Base-by-base conservation (phyloP, 2,113 vertebrate species). In the Saccopteryx bilineata region DNA sequence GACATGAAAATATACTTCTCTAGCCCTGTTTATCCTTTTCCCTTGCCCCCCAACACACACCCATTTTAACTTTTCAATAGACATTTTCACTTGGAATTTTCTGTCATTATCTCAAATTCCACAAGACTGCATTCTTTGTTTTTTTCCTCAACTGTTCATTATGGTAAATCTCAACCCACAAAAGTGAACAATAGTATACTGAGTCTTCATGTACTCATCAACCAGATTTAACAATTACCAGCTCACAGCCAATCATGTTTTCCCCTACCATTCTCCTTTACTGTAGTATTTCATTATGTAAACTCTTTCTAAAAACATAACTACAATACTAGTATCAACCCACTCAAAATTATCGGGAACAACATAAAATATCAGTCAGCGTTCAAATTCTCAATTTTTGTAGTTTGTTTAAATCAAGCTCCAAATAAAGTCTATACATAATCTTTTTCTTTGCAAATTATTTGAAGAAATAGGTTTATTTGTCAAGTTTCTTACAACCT, bases 371-470 rank as follows among this genome's bases (percentile, higher is more conserved):
- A 78, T 26, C 33, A 76, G 19, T 60, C n/a, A 76, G 11, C 76
- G 52, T 82, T 94, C 78, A 65, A 88, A 94, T 79, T 84, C 72
- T 39, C 11, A 79, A 74, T 54, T 66, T 56, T 69, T 89, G 48
- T 19, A 39, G 71, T 85, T 68, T 78, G 24, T 66, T 84, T 84
- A 79, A 76, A 83, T 76, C 39, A 76, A 90, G 28, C 24, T 72
- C 58, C 23, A 86, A 85, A 79, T 23, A 65, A 84, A 85, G 50
- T 18, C 9, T 50, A 88, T 11, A 88, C 3, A 10, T 9, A 12
- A n/a, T 85, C 24, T 80, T 93, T 87, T 79, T 54, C 71, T 92
- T 52, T 79, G 23, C 17, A 93, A 96, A 83, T 60, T 56, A 91
- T 48, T 33, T 54, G 31, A 50, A 86, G 15, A 87, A 92, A 75